Percentiles rank a stretch among this genome's conserved stretches.
Evolutionary conservation across 2,113 vertebrate genomes (phyloP).

Genomic region (Hydrochoerus hydrochaeris): DNA sequence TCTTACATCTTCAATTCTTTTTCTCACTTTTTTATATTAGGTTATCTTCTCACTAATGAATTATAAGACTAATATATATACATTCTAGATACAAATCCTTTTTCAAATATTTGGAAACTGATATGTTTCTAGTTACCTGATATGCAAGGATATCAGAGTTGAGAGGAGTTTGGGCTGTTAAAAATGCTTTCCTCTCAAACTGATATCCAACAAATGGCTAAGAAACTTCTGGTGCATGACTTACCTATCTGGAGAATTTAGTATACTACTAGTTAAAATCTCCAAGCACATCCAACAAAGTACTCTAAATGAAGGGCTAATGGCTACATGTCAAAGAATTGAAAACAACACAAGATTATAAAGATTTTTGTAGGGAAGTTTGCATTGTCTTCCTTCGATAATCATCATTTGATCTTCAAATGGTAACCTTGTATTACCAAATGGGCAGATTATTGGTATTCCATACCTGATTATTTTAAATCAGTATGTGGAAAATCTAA

Average conservation of each 20-base stretch:
- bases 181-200: slow-evolving; percentile 2
- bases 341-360: neutral
- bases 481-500: slow-evolving; percentile 51
- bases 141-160: neutral
- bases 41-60: neutral
- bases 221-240: neutral
- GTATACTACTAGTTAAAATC: neutral
- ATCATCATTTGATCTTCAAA: slow-evolving; percentile 30
- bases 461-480: neutral
- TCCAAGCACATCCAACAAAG: neutral
- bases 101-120: neutral
- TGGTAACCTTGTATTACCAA: slow-evolving; percentile 12
- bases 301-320: neutral
- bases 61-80: neutral
- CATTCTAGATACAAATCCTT: neutral
- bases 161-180: neutral
- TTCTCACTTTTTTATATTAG: neutral
- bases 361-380: neutral
- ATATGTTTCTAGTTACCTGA: neutral
- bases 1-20: neutral
- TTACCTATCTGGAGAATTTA: neutral
- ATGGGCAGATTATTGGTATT: neutral
- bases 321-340: neutral
- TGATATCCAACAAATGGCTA: neutral
- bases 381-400: neutral